Base-by-base conservation (phyloP, 2,113 vertebrate species). In the Phylloscopus whistleri region DNA sequence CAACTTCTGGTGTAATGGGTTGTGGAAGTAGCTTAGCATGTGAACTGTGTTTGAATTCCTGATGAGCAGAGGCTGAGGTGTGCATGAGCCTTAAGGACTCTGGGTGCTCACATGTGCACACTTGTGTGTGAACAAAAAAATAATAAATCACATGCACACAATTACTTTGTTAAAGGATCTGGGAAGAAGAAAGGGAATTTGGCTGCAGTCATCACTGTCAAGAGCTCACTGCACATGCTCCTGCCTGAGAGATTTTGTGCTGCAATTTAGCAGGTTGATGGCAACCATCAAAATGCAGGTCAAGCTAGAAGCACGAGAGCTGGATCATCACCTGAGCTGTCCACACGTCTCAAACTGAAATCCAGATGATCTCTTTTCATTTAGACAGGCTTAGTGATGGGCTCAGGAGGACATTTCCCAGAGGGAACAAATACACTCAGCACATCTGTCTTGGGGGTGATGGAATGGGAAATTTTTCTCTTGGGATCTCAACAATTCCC, bases 211-310 rank as follows among this genome's bases (percentile, higher is more conserved):
- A 58, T 91, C 46, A 35, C 53, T 77, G 31, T 20, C 62, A 79
- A 30, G 18, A 43, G 28, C 73, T 82, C 48, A 10, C 28, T 83
- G 39, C 58, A 43, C 33, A 28, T 37, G 13, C 7, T 35, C 49
- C 22, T 64, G 26, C 64, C 69, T 76, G 66, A 43, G 51, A 93
- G 68, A 43, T 43, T 85, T 60, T 86, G 22, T 56, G 44, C 75
- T 87, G 49, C n/a, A 74, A 3, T 79, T 64, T 48, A 64, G 43
- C 17, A 9, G 56, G 14, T 4, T 67, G 35, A 59, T 41, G 68
- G 13, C 41, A 95, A 26, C 49, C 46, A 60, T 66, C 81, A 95
- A 84, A 94, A 89, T 46, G 21, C n/a, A 79, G 81, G 23, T 76
- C 68, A 85, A 76, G 20, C 7, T 6, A 39, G 67, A 48, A 89